Conservation (phyloP, 2,888 invertebrate species). For the Lepidochitona cinerea region DNA sequence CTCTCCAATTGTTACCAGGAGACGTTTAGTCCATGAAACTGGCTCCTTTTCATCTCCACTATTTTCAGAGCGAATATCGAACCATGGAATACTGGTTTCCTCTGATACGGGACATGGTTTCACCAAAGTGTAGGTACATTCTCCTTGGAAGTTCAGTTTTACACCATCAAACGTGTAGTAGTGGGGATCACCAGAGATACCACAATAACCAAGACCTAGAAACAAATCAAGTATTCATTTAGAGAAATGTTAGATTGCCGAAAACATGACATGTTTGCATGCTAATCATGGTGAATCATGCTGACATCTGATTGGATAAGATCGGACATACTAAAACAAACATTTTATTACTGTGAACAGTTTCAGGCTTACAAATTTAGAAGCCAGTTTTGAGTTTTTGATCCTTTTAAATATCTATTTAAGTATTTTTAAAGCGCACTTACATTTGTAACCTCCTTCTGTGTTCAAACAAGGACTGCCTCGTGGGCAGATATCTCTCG, state of each 20-base stretch:
- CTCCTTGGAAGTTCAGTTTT: slow-evolving; percentile 2
- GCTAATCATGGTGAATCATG: no score
- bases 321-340: no score
- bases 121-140: background rate
- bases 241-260: no score
- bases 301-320: no score
- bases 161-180: background rate
- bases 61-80: background rate
- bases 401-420: background rate
- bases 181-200: background rate
- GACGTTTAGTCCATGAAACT: background rate
- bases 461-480: background rate
- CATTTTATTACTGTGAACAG: no score
- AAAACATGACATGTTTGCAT: no score
- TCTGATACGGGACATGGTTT: background rate
- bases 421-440: background rate
- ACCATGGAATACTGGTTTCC: background rate
- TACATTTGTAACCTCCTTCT: background rate
- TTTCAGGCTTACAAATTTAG: no score
- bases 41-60: background rate
- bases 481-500: background rate
- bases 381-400: no score
- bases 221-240: no score
- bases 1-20: background rate
- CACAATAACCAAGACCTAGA: background rate